Base-by-base conservation (phyloP, 1,140 invertebrate genomes). In the Pseudobourletiella spinata region DNA sequence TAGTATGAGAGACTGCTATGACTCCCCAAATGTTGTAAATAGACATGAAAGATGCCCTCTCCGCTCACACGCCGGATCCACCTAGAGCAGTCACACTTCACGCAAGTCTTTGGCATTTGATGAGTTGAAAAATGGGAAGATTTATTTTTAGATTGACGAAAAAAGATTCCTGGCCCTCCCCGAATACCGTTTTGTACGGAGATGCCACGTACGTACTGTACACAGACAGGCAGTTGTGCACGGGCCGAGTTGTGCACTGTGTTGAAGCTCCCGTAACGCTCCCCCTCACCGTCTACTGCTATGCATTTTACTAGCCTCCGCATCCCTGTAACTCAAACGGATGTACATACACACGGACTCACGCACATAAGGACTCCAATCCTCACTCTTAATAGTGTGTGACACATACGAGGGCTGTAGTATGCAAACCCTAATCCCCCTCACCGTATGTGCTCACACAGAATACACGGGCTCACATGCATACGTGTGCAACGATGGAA, bases 61-160 rank as follows among this genome's bases (percentile, higher is more conserved):
- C 39, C 52, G 24, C 26, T 35, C 52, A 55, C 52, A 55, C 29
- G 50, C 24, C n/a, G n/a, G n/a, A n/a, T n/a, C n/a, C 22, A 52
- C 39, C 52, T 32, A 22, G 30, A 3, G 52, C 52, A 35, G 26
- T 55, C 52, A 32, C 29, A 55, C 52, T 55, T 55, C 52, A 55
- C 52, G 29, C 52, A 52, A 52, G 50, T 29, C 50, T 52, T 54
- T 61, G 59, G 59, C 59, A 56, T 62, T 62, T 62, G 52, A 62
- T 62, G 60, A 62, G 60, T 62, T 62, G 60, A 62, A 62, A 62
- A 62, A 62, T 62, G 60, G 60, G 57, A 62, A 62, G 60, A 62
- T 62, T 56, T 62, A 62, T 62, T 62, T 62, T 62, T 62, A 62
- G 60, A 52, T 56, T 62, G 51, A 56, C 60, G 43, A 62, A 62